Evolutionary conservation across 2,113 vertebrate species (phyloP), one percentile per base, ranked within the genome.

Genomic region (Vulpes lagopus): DNA sequence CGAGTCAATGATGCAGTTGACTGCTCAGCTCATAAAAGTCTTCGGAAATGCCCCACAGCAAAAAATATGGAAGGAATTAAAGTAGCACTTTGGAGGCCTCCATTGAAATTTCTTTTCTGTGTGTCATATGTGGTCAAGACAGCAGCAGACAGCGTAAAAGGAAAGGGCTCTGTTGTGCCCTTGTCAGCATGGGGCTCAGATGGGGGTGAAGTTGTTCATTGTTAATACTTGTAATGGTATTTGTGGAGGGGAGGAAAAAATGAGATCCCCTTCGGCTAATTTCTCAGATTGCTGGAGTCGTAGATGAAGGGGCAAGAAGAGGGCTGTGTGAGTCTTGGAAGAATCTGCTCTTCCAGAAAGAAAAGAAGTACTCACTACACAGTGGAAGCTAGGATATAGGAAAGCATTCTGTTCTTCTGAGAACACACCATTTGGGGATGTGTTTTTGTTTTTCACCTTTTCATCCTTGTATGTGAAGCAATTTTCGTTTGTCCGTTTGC

Each of bases 21-120:
- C 49, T 76, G 74, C 3, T n/a, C 89, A 0, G 0, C 35, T 91
- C 97, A 60, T 94, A 92, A 94, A 98, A 69, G 51, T 73, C 91
- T 92, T 88, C 8, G 22, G 91, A 96, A 95, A 94, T 3, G 30
- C 80, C 97, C 97, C 93, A 96, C 94, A 94, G 94, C 14, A 79
- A 97, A 64, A 89, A 96, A 94, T 95, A 80, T 95, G 96, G 94
- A 97, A 96, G 30, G 88, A 94, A 95, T 97, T 96, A 98, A 95
- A 94, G 89, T 73, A 3, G 22, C 64, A 73, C 97, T 98, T 95
- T 92, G 69, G 97, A 97, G 97, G 53, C 92, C 97, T 97, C 15
- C 38, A 93, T 6, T 80, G 93, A 93, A 57, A 95, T 91, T 89
- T 96, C 51, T 93, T 93, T 95, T 94, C 55, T 87, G 43, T 95